A percentile compares a stretch with the other conserved stretches of the same genome.
phyloP scores from a whole-genome alignment of 2,113 vertebrate species.

The Sander lucioperca region DNA sequence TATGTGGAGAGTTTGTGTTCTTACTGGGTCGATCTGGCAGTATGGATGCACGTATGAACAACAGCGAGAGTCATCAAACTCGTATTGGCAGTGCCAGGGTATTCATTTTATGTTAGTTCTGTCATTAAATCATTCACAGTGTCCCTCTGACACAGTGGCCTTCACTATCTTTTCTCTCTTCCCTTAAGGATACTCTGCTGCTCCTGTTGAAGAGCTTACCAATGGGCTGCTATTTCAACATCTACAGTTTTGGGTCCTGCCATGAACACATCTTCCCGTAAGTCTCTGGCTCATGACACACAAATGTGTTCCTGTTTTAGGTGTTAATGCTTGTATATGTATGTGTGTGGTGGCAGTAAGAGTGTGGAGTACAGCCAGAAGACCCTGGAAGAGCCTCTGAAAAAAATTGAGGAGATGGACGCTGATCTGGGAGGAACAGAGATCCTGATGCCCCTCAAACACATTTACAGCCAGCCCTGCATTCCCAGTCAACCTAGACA shows the following conservation, averaged over 20 bases:
- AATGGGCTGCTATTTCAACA: constrained; percentile 90
- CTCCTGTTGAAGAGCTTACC: constrained; percentile 90
- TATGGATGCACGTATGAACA: constrained; percentile 79
- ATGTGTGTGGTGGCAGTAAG: constrained; percentile 69
- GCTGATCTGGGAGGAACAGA: constrained; percentile 88
- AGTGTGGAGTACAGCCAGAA: constrained; percentile 87
- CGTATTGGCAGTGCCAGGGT: constrained; percentile 80
- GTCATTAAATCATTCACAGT: neutral
- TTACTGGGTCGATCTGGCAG: constrained; percentile 87
- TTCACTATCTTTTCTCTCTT: neutral
- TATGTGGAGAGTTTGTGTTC: constrained; percentile 86
- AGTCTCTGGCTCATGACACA: constrained; percentile 34
- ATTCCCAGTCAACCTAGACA: constrained; percentile 82
- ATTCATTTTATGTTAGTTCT: neutral
- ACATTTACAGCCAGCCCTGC: constrained; percentile 83
- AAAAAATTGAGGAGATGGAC: constrained; percentile 69
- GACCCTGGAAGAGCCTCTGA: constrained; percentile 84
- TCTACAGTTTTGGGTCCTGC: constrained; percentile 87
- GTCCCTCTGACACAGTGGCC: neutral
- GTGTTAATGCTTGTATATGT: neutral
- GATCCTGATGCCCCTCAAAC: constrained; percentile 81
- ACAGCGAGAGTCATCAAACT: too few species aligned
- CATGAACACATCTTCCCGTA: constrained; percentile 83
- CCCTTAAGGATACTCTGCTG: constrained; percentile 84
- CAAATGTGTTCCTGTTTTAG: neutral